Evolutionary conservation across 2,113 vertebrate species (phyloP).

Genomic region (Phylloscopus whistleri): DNA sequence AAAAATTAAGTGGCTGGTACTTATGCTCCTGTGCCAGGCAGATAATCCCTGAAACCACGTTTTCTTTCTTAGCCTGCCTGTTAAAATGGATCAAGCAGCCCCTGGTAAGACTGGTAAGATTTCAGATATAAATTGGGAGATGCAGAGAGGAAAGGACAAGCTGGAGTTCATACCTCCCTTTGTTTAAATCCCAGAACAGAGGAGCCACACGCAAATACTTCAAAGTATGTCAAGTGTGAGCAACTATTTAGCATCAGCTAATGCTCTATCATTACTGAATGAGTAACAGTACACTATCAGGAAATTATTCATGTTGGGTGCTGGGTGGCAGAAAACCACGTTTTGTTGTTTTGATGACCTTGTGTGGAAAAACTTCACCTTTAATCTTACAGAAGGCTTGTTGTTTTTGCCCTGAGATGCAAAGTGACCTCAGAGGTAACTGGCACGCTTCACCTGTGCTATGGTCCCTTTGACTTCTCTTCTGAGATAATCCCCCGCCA

Average conservation of each 20-base stretch:
- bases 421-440: neutral
- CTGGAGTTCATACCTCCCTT: neutral
- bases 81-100: neutral
- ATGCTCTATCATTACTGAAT: neutral
- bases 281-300: neutral
- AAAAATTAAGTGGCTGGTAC: neutral
- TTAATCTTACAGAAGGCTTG: neutral
- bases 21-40: neutral
- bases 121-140: neutral
- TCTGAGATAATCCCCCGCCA: no score
- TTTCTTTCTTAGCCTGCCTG: neutral
- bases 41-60: neutral
- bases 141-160: neutral
- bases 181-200: neutral
- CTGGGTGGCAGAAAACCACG: neutral
- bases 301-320: neutral
- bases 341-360: neutral
- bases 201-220: neutral
- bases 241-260: neutral
- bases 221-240: neutral
- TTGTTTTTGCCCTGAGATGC: neutral
- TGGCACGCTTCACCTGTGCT: neutral
- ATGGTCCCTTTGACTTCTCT: neutral
- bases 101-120: neutral
- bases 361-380: neutral